Percentiles rank a stretch among this genome's conserved stretches.
Evolutionary conservation across 2,797 vertebrate genomes (phyloP).

Genomic region (Smutsia gigantea): DNA sequence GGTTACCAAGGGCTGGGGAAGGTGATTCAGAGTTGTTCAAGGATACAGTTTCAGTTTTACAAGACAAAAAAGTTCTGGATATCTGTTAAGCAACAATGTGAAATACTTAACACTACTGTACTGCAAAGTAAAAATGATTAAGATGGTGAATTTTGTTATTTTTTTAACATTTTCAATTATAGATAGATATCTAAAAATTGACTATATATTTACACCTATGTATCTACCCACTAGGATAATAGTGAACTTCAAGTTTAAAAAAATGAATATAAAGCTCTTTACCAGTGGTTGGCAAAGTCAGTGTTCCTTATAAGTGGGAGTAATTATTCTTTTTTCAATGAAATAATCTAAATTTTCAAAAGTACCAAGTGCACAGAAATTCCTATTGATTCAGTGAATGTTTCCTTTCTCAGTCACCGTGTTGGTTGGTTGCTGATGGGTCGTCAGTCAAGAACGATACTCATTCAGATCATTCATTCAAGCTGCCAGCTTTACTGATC

Average conservation of each 20-base stretch:
- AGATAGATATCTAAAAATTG: too few relatives aligned
- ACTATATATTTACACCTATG: too few relatives aligned
- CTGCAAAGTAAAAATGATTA: neutral
- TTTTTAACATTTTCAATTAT: too few relatives aligned
- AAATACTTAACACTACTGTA: neutral
- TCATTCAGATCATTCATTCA: neutral
- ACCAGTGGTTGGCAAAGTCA: neutral
- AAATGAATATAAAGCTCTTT: neutral
- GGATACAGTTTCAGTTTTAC: neutral
- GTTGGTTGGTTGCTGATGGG: neutral
- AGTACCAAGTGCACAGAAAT: neutral
- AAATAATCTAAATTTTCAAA: slow-evolving; percentile 22
- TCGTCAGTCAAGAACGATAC: neutral
- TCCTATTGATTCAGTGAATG: neutral
- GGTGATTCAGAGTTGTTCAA: neutral
- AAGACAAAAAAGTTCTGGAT: neutral
- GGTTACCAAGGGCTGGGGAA: neutral
- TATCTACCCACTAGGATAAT: neutral
- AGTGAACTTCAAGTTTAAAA: neutral
- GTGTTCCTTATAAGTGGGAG: neutral
- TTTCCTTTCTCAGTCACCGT: neutral
- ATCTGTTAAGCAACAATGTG: neutral
- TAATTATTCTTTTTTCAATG: neutral
- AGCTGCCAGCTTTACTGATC: neutral
- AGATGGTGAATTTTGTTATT: neutral